phyloP scores from a whole-genome alignment of 1,140 invertebrate species.

The Psix sp. region DNA sequence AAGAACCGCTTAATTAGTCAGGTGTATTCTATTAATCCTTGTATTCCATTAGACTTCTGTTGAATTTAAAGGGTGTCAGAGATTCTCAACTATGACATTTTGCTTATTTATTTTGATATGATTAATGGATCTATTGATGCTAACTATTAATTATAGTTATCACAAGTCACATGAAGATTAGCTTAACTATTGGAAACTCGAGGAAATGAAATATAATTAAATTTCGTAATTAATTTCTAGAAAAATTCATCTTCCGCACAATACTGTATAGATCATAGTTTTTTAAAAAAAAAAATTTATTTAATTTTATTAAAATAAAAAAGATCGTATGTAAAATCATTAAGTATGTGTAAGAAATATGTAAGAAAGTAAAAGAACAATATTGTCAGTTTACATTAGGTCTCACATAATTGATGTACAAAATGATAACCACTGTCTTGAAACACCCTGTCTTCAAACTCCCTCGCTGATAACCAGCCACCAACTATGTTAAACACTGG shows the following conservation, averaged over 20 bases:
- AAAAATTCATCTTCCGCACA: no score
- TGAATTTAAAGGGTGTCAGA: conserved; percentile 58
- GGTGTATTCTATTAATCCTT: conserved; percentile 72
- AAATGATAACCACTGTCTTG: conserved; percentile 58
- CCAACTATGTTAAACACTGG: conserved; percentile 72
- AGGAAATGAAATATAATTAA: no score
- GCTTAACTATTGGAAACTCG: no score
- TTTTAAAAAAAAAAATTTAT: no score
- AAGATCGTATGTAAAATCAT: no score
- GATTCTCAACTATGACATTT: conserved; percentile 47
- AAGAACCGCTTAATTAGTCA: conserved; percentile 72
- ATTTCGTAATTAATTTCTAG: no score
- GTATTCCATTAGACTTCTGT: conserved; percentile 68
- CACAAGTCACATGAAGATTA: no score
- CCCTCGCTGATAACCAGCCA: conserved; percentile 66
- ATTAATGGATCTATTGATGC: conserved; percentile 2
- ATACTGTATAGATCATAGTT: no score
- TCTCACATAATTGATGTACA: conserved; percentile 1
- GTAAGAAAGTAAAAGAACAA: no score
- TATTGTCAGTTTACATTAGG: not conserved
- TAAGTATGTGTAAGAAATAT: no score
- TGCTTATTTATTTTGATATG: not conserved
- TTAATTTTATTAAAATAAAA: no score
- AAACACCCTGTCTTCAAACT: conserved; percentile 45
- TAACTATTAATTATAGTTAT: no score